Evolutionary conservation across 1,140 invertebrate species (phyloP).

Genomic region (Portunus trituberculatus): DNA sequence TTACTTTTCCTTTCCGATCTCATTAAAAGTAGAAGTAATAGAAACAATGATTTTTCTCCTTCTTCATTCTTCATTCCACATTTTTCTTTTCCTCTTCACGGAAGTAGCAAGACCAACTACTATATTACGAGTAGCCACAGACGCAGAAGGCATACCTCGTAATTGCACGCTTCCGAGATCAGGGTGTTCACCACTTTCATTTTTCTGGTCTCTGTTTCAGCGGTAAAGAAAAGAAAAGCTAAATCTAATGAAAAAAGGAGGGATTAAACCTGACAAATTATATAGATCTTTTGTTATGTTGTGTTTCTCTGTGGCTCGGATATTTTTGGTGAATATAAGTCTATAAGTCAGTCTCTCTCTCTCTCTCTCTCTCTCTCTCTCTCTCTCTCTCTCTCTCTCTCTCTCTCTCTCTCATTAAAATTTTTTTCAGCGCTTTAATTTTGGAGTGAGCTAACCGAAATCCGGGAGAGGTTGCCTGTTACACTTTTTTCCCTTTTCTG

Average conservation of each 20-base stretch:
- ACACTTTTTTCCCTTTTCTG: neutral
- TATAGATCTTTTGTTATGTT: neutral
- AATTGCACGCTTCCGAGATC: neutral
- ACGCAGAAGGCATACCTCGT: neutral
- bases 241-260: neutral
- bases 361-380: no score
- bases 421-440: no score
- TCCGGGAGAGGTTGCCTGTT: neutral
- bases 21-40: neutral
- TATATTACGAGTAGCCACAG: neutral
- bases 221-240: no score
- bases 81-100: neutral
- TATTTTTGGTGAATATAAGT: neutral
- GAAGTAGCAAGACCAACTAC: neutral
- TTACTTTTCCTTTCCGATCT: neutral
- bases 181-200: neutral
- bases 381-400: no score
- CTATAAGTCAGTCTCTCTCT: no score
- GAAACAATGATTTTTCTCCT: neutral
- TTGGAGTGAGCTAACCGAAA: no score
- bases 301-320: neutral
- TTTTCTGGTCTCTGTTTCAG: neutral
- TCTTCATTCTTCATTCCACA: neutral
- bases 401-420: neutral
- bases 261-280: neutral